Base-by-base conservation (phyloP, 2,888 invertebrate species). In the Amorpha juglandis region DNA sequence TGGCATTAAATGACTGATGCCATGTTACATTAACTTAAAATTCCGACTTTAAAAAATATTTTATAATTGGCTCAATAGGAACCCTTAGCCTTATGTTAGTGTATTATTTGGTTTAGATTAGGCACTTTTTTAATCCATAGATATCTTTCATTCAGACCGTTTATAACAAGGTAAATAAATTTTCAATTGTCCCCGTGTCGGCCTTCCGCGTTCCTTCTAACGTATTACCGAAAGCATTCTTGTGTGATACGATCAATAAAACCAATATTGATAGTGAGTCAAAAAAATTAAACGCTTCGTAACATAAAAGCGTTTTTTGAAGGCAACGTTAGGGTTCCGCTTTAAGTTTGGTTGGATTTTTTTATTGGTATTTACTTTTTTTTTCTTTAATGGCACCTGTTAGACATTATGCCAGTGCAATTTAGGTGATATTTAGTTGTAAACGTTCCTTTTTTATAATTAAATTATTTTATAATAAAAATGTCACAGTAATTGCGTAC, bases 281-380 rank as follows among this genome's bases (percentile, higher is more conserved):
- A 66, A 66, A 66, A 78, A 78, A 78, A 76, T 77, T 77, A 77
- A 78, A 70, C 69, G 71, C 70, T 67, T 68, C 68, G 72, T 63
- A 73, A 74, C 74, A 74, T 77, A 77, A 78, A 66, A 68, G 68
- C 69, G 64, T 53, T 70, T 71, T 69, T 65, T 66, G 65, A 76
- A 75, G 70, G 68, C 70, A 68, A 71, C 68, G 71, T 77, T 62
- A 63, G 67, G 45, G 66, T 71, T 70, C 71, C 45, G 33, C n/a
- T 0, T 21, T 68, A 67, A 35, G 8, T n/a, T 35, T 16, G 9
- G 9, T 58, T 19, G 33, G 35, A 38, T 14, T 14, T 6, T 35
- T 3, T 38, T 38, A 38, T 1, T 38, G 7, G 7, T 9, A 38
- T 38, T 38, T 27, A 27, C 27, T 27, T 3, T 27, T 27, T 27